Base-by-base conservation (phyloP, 2,888 invertebrate species). In the Blastobasis adustella region DNA sequence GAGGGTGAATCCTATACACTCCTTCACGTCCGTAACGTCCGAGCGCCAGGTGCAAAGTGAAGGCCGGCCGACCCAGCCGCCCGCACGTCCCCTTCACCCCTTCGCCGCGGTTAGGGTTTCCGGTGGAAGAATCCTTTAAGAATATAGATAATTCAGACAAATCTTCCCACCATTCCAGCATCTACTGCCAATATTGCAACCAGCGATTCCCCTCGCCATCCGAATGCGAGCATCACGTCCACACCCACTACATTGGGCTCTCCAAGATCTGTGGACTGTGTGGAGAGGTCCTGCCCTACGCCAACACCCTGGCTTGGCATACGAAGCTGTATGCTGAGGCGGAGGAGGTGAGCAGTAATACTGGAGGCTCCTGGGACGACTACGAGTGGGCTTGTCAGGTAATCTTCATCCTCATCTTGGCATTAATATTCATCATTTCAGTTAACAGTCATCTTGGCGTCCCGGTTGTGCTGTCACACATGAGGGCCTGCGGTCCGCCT, bases 181-280 rank as follows among this genome's bases (percentile, higher is more conserved):
- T 50, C 9, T 61, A 52, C 51, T 65, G 65, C 44, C 60, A 57
- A 38, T 61, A 58, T 50, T 65, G 65, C 43, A 58, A 61, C 23
- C 46, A 51, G 40, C 53, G 54, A 10, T 56, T 58, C n/a, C 50
- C 54, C 0, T 49, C 52, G 5, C 45, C 42, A 6, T 43, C 45
- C 0, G 52, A 53, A n/a, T 57, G 55, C 38, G 42, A 37, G 5
- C 37, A 37, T 0, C 58, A 60, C 10, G 43, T 54, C 0, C 10
- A 43, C 4, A 50, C 40, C 5, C 60, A 60, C 43, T 57, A 52
- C 52, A 37, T 42, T 2, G 54, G 49, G 6, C 47, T 46, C 0
- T 50, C 54, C 44, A 53, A 49, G 36, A 55, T 57, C 0, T 62
- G 61, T 45, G 52, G 58, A 6, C 47, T 53, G 0, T 60, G 59